Base-by-base conservation (phyloP, 2,113 vertebrate genomes). In the Hydropotes inermis region DNA sequence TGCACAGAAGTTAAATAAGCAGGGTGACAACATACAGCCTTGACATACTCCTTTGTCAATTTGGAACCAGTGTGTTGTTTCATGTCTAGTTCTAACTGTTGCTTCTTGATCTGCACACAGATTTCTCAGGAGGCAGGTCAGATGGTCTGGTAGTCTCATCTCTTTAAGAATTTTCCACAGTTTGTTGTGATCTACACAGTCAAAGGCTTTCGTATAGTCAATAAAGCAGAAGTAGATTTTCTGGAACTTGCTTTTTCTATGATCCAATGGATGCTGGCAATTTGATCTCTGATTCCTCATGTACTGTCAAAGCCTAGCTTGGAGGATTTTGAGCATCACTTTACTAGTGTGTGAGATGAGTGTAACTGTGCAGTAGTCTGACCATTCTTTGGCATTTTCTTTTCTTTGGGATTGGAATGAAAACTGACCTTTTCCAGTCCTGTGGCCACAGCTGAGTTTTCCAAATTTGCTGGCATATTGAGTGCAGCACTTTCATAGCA, bases 261-360 rank as follows among this genome's bases (percentile, higher is more conserved):
- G n/a, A 70, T 23, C 67, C n/a, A 70, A 12, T 0, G 0, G 67
- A 70, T 70, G 19, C 39, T 39, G n/a, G 67, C 19, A 70, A 23
- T 23, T 70, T 70, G 64, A 70, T 70, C 64, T 36, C n/a, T 70
- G 19, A 70, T 70, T 39, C n/a, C 19, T 70, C 10, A 70, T 5
- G 0, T 39, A 70, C n/a, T 70, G 19, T 70, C 19, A 2, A 70
- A 70, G n/a, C n/a, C n/a, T 39, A 39, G 10, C 19, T 36, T 39
- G 21, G 67, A 23, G n/a, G 36, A 39, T 70, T 70, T 70, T 70
- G 10, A 39, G n/a, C 19, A 39, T 70, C 12, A 70, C 67, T 70
- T 70, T 39, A n/a, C n/a, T 39, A 39, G 10, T 0, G 0, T 70
- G n/a, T 52, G n/a, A 70, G 19, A 70, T 23, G 19, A 70, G 10